phyloP scores from a whole-genome alignment of 2,888 invertebrate genomes.

The Nomada ferruginata region DNA sequence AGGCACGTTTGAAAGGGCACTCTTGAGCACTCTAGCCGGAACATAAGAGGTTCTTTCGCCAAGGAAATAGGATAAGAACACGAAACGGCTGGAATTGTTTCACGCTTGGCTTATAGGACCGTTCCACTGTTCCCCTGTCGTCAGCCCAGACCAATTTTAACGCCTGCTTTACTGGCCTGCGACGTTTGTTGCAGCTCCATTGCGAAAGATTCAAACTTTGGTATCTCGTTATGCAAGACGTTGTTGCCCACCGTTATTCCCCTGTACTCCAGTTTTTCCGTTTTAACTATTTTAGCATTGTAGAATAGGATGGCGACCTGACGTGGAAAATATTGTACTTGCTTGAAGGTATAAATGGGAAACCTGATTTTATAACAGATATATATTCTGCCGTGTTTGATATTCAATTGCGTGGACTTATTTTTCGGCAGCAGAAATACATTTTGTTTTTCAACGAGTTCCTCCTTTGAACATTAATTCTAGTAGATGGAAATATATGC shows the following conservation, averaged over 20 bases:
- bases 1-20: constrained; percentile 1
- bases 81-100: constrained; percentile 14
- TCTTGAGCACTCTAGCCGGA: neutral
- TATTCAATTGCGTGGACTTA: neutral
- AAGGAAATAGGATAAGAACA: constrained; percentile 10
- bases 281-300: no score
- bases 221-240: neutral
- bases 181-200: neutral
- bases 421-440: neutral
- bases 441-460: neutral
- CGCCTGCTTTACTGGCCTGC: neutral
- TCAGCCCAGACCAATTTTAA: constrained; percentile 14
- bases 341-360: no score
- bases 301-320: no score
- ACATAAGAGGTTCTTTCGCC: constrained; percentile 10
- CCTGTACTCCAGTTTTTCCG: no score
- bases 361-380: neutral
- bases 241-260: no score
- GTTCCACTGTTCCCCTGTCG: neutral
- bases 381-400: neutral
- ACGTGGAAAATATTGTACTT: no score
- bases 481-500: no score
- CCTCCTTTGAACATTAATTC: no score
- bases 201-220: neutral
- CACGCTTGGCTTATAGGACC: neutral